Evolutionary conservation across 2,888 invertebrate species (phyloP).

Genomic region (Tetropium fuscum): DNA sequence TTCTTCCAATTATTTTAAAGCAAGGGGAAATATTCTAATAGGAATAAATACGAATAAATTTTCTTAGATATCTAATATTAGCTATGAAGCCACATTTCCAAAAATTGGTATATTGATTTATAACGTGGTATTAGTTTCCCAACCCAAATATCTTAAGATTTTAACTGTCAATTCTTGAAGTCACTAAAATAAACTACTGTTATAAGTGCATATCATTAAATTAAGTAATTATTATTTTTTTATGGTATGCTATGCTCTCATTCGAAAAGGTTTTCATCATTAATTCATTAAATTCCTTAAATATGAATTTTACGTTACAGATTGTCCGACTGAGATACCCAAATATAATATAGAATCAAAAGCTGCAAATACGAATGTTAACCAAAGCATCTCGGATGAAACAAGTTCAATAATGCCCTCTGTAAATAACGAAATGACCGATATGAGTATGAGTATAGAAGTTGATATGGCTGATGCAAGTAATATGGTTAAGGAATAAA

Average conservation of each 20-base stretch:
- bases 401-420: slow-evolving; percentile 31
- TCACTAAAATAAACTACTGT: no score
- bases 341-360: slow-evolving; percentile 54
- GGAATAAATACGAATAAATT: no score
- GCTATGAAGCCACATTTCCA: no score
- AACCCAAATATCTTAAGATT: no score
- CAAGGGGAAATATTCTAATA: no score
- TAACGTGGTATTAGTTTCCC: no score
- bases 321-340: slow-evolving; percentile 66
- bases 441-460: slow-evolving; percentile 54
- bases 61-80: no score
- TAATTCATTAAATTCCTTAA: not conserved
- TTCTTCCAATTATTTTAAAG: no score
- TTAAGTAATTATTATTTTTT: no score
- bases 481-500: slow-evolving; percentile 45
- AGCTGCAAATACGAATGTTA: slow-evolving; percentile 35
- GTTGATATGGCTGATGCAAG: slow-evolving; percentile 54
- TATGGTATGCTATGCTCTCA: not conserved
- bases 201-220: no score
- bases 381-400: slow-evolving; percentile 33
- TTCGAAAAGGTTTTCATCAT: not conserved
- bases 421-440: slow-evolving; percentile 38
- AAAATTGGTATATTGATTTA: no score
- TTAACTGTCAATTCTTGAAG: no score
- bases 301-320: slow-evolving; percentile 54